Percentiles rank a stretch among this genome's conserved stretches.
Conservation (phyloP, 2,888 invertebrate species). For the Bombylius major region DNA sequence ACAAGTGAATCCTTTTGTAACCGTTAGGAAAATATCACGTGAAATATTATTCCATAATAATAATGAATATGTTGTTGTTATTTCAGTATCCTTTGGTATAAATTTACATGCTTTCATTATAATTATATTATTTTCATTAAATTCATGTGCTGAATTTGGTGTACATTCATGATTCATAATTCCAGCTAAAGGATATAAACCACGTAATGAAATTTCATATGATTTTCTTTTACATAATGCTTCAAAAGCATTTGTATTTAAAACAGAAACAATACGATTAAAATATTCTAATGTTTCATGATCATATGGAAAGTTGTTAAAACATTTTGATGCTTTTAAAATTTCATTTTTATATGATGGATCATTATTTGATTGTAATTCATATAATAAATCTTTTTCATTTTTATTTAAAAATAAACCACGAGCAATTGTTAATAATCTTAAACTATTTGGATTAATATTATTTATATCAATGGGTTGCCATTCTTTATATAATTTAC, state of each 20-base stretch:
- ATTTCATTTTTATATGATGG: constrained; percentile 31
- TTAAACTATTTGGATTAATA: constrained; percentile 27
- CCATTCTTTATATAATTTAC: constrained; percentile 47
- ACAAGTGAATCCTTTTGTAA: constrained; percentile 57
- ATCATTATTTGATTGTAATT: constrained; percentile 33
- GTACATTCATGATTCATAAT: constrained; percentile 62
- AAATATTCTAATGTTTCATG: constrained; percentile 27
- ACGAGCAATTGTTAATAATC: constrained; percentile 31
- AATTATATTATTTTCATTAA: constrained; percentile 46
- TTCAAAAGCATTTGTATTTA: constrained; percentile 37
- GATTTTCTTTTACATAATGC: constrained; percentile 26
- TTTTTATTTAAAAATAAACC: constrained; percentile 28
- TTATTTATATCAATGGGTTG: constrained; percentile 37
- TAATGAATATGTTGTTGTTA: constrained; percentile 60
- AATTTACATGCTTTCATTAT: constrained; percentile 45
- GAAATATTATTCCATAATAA: constrained; percentile 57
- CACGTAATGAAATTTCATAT: constrained; percentile 41
- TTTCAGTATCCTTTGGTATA: constrained; percentile 54
- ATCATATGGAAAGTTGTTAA: constrained; percentile 31
- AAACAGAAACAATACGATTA: constrained; percentile 30
- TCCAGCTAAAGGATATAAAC: constrained; percentile 53
- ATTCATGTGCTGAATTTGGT: constrained; percentile 58
- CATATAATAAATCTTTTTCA: constrained; percentile 28
- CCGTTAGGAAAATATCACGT: constrained; percentile 48
- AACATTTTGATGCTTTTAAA: constrained; percentile 29